Evolutionary conservation across 2,888 invertebrate species (phyloP).

Genomic region (Bombylius discolor): DNA sequence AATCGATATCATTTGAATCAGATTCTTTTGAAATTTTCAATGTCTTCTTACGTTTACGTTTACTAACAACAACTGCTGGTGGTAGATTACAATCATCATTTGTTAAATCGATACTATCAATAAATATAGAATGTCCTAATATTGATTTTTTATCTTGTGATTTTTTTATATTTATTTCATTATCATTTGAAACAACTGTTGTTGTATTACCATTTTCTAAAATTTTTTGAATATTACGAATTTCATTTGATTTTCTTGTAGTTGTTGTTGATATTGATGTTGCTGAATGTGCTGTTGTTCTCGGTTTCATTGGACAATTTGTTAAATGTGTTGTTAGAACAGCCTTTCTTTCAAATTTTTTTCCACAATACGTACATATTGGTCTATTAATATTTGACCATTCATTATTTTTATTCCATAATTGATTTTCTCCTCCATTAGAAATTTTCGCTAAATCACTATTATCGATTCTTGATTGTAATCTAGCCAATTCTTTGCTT

Average conservation of each 20-base stretch:
- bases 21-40: slow-evolving; percentile 13
- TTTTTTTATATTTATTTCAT: background rate
- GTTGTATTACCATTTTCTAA: no score
- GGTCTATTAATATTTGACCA: slow-evolving; percentile 43
- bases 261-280: background rate
- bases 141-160: background rate
- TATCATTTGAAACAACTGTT: background rate
- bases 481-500: slow-evolving; percentile 28
- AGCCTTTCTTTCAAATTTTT: slow-evolving; percentile 58
- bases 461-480: slow-evolving; percentile 21
- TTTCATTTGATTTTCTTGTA: background rate
- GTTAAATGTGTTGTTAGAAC: slow-evolving; percentile 58
- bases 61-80: background rate
- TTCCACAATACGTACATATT: slow-evolving; percentile 48
- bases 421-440: slow-evolving; percentile 25
- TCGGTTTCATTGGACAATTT: slow-evolving; percentile 44
- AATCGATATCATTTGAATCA: slow-evolving; percentile 15
- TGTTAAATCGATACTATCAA: slow-evolving; percentile 1
- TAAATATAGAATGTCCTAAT: background rate
- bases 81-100: background rate
- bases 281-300: background rate
- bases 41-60: slow-evolving; percentile 12
- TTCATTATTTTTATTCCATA: slow-evolving; percentile 54
- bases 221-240: background rate
- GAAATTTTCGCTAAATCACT: no score